Conservation (phyloP, 2,113 vertebrate species). For the Rana temporaria region DNA sequence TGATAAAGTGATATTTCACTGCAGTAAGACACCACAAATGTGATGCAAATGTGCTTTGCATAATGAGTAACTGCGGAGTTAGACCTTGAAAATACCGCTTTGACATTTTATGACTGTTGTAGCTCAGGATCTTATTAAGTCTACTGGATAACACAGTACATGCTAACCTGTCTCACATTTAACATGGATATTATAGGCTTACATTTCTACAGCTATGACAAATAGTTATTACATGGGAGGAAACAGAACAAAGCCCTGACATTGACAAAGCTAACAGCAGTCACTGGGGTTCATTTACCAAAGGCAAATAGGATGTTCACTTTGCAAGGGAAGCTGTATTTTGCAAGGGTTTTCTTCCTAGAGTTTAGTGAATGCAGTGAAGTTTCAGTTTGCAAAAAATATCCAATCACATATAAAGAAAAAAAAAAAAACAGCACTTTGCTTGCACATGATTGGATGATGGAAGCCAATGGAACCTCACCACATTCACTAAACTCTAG, state of each 20-base stretch:
- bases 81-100: neutral
- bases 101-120: neutral
- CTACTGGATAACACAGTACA: neutral
- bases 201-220: slow-evolving; percentile 2
- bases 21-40: neutral
- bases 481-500: too few species aligned
- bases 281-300: too few species aligned
- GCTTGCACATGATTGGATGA: too few species aligned
- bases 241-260: neutral
- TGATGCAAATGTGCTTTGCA: neutral
- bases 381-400: too few species aligned
- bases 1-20: neutral
- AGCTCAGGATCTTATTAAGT: neutral
- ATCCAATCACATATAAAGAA: too few species aligned
- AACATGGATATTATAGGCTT: slow-evolving; percentile 1
- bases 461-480: too few species aligned
- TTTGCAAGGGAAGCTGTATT: too few species aligned
- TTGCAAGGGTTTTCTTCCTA: too few species aligned
- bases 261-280: neutral
- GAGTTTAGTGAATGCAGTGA: too few species aligned
- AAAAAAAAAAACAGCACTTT: too few species aligned
- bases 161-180: slow-evolving; percentile 4
- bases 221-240: slow-evolving; percentile 12
- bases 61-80: neutral
- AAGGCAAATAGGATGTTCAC: too few species aligned